Evolutionary conservation across 1,140 invertebrate genomes (phyloP).

Genomic region (Nilaparvata lugens): DNA sequence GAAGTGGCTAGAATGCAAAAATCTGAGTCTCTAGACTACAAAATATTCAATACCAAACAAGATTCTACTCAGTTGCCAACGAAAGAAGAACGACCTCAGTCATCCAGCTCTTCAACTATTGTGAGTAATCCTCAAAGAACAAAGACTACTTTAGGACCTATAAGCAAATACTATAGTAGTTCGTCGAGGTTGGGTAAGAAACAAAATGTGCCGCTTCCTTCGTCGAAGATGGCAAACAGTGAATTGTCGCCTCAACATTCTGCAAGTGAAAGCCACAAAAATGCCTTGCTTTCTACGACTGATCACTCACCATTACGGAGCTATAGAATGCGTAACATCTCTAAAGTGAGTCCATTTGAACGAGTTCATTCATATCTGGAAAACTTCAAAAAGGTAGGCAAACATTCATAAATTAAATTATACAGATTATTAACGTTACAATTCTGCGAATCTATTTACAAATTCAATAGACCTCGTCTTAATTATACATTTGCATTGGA

Average conservation of each 20-base stretch:
- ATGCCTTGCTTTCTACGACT: no score
- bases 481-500: no score
- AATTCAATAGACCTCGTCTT: no score
- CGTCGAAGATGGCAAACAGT: neutral
- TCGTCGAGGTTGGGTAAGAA: slow-evolving; percentile 8
- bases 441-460: no score
- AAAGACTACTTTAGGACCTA: neutral
- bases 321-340: no score
- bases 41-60: neutral
- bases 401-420: no score
- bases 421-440: no score
- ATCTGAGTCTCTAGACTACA: neutral
- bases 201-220: slow-evolving; percentile 1
- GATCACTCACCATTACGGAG: no score
- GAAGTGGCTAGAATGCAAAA: neutral
- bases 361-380: no score
- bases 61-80: neutral
- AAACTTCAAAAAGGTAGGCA: no score
- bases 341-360: no score
- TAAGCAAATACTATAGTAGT: slow-evolving; percentile 11
- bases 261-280: no score
- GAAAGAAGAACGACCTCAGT: neutral
- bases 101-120: neutral
- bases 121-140: neutral
- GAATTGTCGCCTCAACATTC: neutral